Conservation (phyloP, 2,113 vertebrate genomes). For the Pardalotus punctatus region DNA sequence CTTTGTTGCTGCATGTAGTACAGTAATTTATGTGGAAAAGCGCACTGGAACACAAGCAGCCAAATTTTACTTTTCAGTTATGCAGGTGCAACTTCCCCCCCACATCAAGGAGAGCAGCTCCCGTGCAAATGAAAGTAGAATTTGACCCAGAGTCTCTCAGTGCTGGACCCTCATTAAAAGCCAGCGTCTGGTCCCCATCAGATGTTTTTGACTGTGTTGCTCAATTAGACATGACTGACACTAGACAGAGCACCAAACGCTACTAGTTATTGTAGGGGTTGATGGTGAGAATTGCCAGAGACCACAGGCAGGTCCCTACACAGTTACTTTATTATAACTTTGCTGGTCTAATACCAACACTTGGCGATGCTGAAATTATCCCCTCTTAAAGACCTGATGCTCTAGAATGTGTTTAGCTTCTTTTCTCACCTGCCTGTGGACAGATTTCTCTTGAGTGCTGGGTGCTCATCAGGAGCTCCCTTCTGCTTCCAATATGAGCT, state of each 20-base stretch:
- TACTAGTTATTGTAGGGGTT: constrained; percentile 80
- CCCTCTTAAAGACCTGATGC: constrained; percentile 12
- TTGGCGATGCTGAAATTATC: constrained; percentile 50
- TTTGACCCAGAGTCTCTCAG: constrained; percentile 73
- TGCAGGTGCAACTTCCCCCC: constrained; percentile 47
- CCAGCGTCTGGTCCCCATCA: constrained; percentile 80
- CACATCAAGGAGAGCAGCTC: constrained; percentile 36
- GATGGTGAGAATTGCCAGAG: constrained; percentile 81
- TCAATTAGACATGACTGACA: constrained; percentile 78
- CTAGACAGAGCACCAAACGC: constrained; percentile 74
- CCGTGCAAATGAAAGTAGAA: constrained; percentile 35
- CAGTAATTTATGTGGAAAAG: constrained; percentile 76
- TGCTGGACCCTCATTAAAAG: constrained; percentile 75
- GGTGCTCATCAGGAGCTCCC: background rate
- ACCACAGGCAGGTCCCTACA: constrained; percentile 33
- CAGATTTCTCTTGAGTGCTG: background rate
- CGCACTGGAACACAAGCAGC: constrained; percentile 7
- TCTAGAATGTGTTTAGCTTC: background rate
- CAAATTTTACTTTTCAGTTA: constrained; percentile 48
- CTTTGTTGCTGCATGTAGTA: constrained; percentile 68
- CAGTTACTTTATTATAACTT: constrained; percentile 62
- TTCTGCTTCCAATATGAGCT: background rate
- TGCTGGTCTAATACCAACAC: constrained; percentile 56
- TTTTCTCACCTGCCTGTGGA: background rate
- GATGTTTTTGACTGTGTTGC: constrained; percentile 80